These are phyloP conservation scores for Fopius arisanus DNA, from an alignment of 1,140 invertebrate species.

Conservation along the genomic window DNA sequence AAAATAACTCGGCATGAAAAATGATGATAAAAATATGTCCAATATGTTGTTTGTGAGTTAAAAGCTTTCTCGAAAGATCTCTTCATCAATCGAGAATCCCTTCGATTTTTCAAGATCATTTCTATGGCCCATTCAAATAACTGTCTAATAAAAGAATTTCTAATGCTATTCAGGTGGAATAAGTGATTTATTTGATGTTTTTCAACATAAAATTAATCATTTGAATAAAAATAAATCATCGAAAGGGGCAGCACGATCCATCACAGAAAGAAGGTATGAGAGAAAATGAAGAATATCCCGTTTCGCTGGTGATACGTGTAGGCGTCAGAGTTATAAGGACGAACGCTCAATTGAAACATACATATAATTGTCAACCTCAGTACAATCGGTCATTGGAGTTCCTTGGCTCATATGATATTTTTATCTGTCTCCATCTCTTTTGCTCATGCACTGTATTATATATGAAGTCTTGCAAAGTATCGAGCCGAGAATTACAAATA, in stretches of 20 bases:
- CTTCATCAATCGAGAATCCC: too few species aligned
- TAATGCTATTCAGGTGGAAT: too few species aligned
- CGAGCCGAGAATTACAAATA: conserved; percentile 7
- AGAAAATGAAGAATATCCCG: conserved; percentile 9
- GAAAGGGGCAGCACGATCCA: neutral
- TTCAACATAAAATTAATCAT: too few species aligned
- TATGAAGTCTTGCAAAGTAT: neutral
- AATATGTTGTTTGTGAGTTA: too few species aligned
- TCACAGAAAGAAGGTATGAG: neutral
- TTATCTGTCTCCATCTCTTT: neutral
- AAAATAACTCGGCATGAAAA: too few species aligned
- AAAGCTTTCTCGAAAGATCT: too few species aligned
- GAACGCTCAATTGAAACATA: neutral
- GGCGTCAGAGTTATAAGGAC: neutral
- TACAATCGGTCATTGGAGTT: neutral
- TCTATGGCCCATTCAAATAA: too few species aligned
- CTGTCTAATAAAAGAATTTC: too few species aligned
- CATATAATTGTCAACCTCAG: neutral
- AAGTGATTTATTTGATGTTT: too few species aligned
- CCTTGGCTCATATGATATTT: neutral
- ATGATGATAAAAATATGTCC: too few species aligned
- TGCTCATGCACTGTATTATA: neutral
- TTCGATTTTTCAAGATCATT: too few species aligned
- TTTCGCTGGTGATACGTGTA: conserved; percentile 4
- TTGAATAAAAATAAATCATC: neutral